Evolutionary conservation across 2,113 vertebrate species (phyloP), one percentile per base, ranked within the genome.

Genomic region (Erinaceus europaeus): DNA sequence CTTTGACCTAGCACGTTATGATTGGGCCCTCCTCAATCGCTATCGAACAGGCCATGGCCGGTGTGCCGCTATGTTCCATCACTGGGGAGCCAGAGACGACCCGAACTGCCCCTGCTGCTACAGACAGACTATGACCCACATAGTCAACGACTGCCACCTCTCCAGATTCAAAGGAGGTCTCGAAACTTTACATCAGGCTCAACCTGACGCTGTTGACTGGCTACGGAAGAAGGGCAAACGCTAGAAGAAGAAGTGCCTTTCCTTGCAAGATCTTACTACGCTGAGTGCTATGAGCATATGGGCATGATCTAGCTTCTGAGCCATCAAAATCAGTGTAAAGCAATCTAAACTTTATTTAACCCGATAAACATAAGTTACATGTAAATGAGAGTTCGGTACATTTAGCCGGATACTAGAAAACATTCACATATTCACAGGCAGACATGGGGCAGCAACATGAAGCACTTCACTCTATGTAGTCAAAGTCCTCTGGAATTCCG

Each of bases 401-500:
- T 29, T 3, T 42, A 87, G n/a, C 46, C 53, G 23, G 71, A 84
- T 4, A 84, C 34, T 76, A 87, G 77, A 81, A 79, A 93, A 67
- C 71, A 90, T 36, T 62, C 91, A 94, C 85, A 40, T 88, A 95
- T 93, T 96, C 53, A 55, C 25, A 72, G 72, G 71, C 25, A 50
- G 20, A 52, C 0, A 67, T 20, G 53, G 82, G 38, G 69, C 89
- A 86, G 44, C 18, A 72, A 61, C 85, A 88, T 9, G 12, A 13
- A 90, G 84, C 2, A 14, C 40, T 82, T 98, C 94, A 99, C 94
- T 99, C 98, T 95, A 99, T 93, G 91, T 99, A 99, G 96, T 99
- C 99, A 91, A 99, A 98, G 94, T 99, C 98, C 96, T 99, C 99
- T 0, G 99, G 99, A 94, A 99, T 99, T 95, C 98, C 98, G 95